Base-by-base conservation (phyloP, 2,113 vertebrate species). In the Bucco capensis region DNA sequence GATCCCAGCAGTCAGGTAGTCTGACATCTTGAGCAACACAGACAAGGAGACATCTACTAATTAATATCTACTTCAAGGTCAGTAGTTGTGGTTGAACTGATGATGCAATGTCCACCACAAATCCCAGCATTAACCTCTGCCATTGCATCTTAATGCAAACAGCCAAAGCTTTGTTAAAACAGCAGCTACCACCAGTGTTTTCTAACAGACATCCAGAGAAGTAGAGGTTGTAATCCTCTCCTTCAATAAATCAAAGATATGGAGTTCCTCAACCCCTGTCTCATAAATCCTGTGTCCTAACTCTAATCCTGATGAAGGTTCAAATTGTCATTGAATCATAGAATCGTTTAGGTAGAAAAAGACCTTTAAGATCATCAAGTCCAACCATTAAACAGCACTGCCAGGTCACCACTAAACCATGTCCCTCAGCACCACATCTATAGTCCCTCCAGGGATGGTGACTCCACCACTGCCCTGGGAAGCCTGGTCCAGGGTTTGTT, bases 141-240 rank as follows among this genome's bases (percentile, higher is more conserved):
- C 44, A 31, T 3, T 24, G n/a, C 30, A 7, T 15, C 38, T 78
- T n/a, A n/a, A n/a, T n/a, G n/a, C n/a, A n/a, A n/a, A n/a, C n/a
- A n/a, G n/a, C n/a, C n/a, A n/a, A n/a, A n/a, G n/a, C n/a, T n/a
- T n/a, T n/a, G 33, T 17, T 2, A 8, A 40, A 33, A 13, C 31
- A 18, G 28, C 1, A 47, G 23, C 67, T 30, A 1, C 14, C 0
- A 10, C 3, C 42, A 12, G 28, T 2, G 14, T 2, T 35, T 76
- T 19, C 46, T 2, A 28, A 31, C 13, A 40, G 42, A 28, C 22
- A 47, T 0, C 19, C 42, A 46, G 30, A 77, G 24, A 44, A 33
- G 49, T 0, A 46, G 23, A 54, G n/a, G 5, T 16, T 4, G 0
- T 15, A 56, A 4, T 4, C 23, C 17, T 16, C 28, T 9, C 28